These are phyloP conservation scores for Periophthalmus modestus DNA, from an alignment of 2,113 vertebrate species.

Conservation along the genomic window DNA sequence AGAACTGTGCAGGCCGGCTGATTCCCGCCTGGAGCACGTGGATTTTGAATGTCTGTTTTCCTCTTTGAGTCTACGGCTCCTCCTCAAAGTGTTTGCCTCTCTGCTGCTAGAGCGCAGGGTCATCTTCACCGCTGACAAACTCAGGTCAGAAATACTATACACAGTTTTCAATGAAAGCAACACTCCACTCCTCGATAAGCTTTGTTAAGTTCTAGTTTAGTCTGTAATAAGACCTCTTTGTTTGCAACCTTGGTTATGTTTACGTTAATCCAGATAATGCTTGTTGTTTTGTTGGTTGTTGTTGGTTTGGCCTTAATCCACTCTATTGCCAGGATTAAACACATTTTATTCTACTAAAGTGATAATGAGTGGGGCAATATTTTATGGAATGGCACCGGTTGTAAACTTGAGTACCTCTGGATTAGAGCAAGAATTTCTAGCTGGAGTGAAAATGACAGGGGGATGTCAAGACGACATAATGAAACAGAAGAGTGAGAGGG, in stretches of 20 bases:
- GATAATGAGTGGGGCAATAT: neutral
- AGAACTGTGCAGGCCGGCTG: conserved; percentile 88
- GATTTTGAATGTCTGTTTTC: conserved; percentile 94
- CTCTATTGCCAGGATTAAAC: neutral
- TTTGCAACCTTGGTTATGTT: too few relatives aligned
- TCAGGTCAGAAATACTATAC: conserved; percentile 82
- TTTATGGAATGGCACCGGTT: neutral
- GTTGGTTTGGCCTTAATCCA: neutral
- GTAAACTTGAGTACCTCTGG: neutral
- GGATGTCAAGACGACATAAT: conserved; percentile 39
- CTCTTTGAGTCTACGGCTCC: conserved; percentile 88
- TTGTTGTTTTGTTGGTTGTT: neutral
- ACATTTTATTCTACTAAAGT: too few relatives aligned
- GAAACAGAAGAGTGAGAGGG: conserved; percentile 74
- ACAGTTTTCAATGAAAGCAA: neutral
- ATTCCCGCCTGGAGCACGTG: conserved; percentile 94
- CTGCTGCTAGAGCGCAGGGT: conserved; percentile 93
- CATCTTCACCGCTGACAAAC: conserved; percentile 96
- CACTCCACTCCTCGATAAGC: neutral
- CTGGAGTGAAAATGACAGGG: conserved; percentile 9
- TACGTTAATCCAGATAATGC: too few relatives aligned
- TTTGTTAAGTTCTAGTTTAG: too few relatives aligned
- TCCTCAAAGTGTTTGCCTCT: conserved; percentile 92
- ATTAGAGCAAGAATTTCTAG: neutral
- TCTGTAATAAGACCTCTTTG: too few relatives aligned